Evolutionary conservation across 2,797 vertebrate genomes (phyloP).

Genomic region (Rhinoraja longicauda): DNA sequence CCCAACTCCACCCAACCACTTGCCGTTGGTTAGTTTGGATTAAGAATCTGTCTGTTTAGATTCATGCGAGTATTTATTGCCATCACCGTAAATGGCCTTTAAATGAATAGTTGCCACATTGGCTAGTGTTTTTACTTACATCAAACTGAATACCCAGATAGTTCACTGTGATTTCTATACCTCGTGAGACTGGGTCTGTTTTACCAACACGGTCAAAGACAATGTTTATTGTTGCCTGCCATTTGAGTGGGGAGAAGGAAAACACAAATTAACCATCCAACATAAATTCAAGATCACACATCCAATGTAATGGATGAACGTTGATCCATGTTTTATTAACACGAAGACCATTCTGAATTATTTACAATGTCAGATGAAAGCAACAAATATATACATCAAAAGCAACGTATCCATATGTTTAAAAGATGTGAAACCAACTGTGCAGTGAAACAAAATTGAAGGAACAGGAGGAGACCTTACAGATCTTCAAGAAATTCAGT

Average conservation of each 20-base stretch:
- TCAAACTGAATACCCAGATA: slow-evolving; percentile 97
- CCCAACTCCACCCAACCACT: too few relatives aligned
- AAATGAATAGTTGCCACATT: background rate
- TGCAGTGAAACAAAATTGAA: background rate
- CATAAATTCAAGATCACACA: background rate
- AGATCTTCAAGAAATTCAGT: background rate
- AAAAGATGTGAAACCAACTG: background rate
- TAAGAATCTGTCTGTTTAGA: background rate
- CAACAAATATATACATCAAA: background rate
- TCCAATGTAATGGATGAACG: background rate
- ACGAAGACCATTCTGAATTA: background rate
- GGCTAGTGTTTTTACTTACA: slow-evolving; percentile 61
- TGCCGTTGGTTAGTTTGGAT: background rate
- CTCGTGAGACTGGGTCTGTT: slow-evolving; percentile 94
- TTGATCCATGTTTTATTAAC: background rate
- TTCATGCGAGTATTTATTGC: background rate
- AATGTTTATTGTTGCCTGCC: slow-evolving; percentile 94
- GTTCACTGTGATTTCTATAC: slow-evolving; percentile 98
- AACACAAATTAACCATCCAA: slow-evolving; percentile 11
- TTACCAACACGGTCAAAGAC: slow-evolving; percentile 97
- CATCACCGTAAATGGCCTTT: background rate
- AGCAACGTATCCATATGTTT: background rate
- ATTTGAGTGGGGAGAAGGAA: slow-evolving; percentile 36
- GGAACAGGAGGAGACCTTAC: background rate
- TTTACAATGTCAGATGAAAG: background rate